Evolutionary conservation across 2,888 invertebrate species (phyloP).

Genomic region (Digitonthophagus gazella): DNA sequence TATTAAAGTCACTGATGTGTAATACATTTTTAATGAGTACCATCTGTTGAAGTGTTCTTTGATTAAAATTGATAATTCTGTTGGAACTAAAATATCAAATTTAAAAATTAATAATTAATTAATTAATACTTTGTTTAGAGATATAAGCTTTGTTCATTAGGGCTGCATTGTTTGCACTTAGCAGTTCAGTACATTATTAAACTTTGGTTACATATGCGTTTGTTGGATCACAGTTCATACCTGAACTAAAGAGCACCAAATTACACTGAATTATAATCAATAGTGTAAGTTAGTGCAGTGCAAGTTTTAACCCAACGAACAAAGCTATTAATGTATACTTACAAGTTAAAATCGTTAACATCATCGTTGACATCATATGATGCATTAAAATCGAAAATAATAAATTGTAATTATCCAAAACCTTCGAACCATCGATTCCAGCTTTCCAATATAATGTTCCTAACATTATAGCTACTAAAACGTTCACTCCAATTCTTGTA

Average conservation of each 20-base stretch:
- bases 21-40: constrained; percentile 84
- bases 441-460: constrained; percentile 72
- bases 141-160: too few species aligned
- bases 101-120: constrained; percentile 18
- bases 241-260: too few species aligned
- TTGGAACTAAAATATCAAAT: constrained; percentile 62
- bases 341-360: constrained; percentile 86
- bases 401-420: constrained; percentile 81
- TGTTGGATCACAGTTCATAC: too few species aligned
- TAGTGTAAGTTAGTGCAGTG: too few species aligned
- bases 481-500: constrained; percentile 70
- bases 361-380: constrained; percentile 89
- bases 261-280: too few species aligned
- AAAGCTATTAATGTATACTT: too few species aligned
- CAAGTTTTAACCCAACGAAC: too few species aligned
- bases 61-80: constrained; percentile 75
- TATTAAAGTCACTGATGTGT: constrained; percentile 70
- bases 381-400: constrained; percentile 91
- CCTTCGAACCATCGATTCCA: constrained; percentile 73
- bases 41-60: constrained; percentile 88
- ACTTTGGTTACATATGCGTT: too few species aligned
- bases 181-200: too few species aligned
- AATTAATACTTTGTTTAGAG: too few species aligned
- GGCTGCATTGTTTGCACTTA: too few species aligned
- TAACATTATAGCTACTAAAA: constrained; percentile 72